Conservation (phyloP, 2,113 vertebrate genomes). For the Picathartes gymnocephalus region DNA sequence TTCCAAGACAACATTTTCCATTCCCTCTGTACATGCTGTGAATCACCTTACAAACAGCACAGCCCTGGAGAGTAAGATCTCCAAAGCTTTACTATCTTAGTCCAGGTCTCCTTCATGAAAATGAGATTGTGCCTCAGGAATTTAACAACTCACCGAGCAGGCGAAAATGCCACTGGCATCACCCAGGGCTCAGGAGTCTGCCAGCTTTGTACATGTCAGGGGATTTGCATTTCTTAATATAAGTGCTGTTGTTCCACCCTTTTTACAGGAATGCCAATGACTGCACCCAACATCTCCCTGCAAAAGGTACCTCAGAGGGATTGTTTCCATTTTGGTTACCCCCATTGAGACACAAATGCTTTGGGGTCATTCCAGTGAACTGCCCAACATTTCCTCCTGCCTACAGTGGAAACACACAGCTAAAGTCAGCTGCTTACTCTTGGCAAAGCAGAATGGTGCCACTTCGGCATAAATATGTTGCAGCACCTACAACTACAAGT, state of each 20-base stretch:
- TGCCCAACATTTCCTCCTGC: not conserved
- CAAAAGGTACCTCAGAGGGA: not conserved
- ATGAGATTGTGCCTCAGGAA: not conserved
- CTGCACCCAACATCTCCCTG: not conserved
- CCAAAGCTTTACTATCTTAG: not conserved
- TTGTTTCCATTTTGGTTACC: not conserved
- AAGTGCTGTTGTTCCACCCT: not conserved
- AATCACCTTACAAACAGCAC: not conserved
- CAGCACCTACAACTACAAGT: not conserved
- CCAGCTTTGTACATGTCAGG: not conserved
- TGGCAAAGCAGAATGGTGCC: not conserved
- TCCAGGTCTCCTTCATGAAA: not conserved
- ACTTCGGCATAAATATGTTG: not conserved
- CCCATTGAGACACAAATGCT: not conserved
- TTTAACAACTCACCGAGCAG: not conserved
- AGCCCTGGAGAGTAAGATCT: not conserved
- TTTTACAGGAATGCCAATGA: not conserved
- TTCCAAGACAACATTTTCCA: not conserved
- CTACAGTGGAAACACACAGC: not conserved
- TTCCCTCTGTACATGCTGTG: not conserved
- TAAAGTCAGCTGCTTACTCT: not conserved
- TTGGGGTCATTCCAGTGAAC: accelerated
- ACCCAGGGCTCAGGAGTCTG: not conserved
- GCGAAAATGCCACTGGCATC: not conserved
- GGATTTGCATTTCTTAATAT: not conserved